Percentiles rank a stretch among this genome's conserved stretches.
These are phyloP conservation scores for Adelphocoris suturalis DNA, from an alignment of 2,888 invertebrate species.

Conservation along the genomic window DNA sequence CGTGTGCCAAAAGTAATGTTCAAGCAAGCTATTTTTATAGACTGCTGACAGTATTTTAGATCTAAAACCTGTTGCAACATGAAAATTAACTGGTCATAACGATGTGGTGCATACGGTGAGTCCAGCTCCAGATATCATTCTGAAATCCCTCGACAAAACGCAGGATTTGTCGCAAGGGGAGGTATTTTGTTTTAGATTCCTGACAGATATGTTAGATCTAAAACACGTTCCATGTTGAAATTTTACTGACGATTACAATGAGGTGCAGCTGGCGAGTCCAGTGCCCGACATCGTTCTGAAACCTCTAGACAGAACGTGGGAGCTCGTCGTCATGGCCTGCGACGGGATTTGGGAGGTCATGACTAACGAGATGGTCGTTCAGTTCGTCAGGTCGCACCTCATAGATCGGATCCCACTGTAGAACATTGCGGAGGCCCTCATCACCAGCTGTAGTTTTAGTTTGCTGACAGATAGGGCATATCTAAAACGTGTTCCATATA, in stretches of 20 bases:
- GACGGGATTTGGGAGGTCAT: constrained; percentile 99
- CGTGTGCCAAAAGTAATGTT: no score
- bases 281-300: constrained; percentile 94
- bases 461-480: no score
- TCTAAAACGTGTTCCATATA: no score
- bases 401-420: constrained; percentile 91
- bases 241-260: no score
- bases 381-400: constrained; percentile 91
- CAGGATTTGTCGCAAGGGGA: no score
- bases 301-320: constrained; percentile 92
- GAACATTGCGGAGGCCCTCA: constrained; percentile 95
- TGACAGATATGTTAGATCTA: no score
- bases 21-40: no score
- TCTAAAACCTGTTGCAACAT: no score
- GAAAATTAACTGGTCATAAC: no score
- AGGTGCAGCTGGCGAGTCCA: constrained; percentile 87
- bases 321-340: constrained; percentile 97
- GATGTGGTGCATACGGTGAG: constrained; percentile 91
- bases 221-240: no score
- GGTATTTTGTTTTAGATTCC: no score
- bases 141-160: constrained; percentile 88
- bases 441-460: constrained; percentile 96
- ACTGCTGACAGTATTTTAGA: no score
- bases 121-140: constrained; percentile 91
- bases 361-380: constrained; percentile 94